Percentiles rank a stretch among this genome's conserved stretches.
These are phyloP conservation scores for Laothoe populi DNA, from an alignment of 2,888 invertebrate genomes.

Conservation along the genomic window DNA sequence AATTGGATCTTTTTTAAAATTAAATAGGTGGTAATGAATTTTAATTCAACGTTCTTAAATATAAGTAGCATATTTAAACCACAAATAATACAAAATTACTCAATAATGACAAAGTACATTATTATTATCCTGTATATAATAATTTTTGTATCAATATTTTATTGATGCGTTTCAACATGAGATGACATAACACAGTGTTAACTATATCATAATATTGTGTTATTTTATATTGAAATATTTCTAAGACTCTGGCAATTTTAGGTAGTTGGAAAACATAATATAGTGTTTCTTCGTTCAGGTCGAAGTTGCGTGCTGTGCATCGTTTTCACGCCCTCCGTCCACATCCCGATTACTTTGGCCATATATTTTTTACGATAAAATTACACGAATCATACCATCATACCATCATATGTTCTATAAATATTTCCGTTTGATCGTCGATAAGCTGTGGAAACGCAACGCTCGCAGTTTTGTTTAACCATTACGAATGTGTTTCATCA, in stretches of 20 bases:
- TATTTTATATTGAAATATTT: neutral
- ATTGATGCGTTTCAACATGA: too few relatives aligned
- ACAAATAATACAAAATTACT: too few relatives aligned
- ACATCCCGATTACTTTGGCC: constrained; percentile 53
- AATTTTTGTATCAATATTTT: too few relatives aligned
- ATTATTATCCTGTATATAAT: too few relatives aligned
- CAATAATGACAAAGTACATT: too few relatives aligned
- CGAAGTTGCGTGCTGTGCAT: constrained; percentile 48
- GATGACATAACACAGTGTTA: neutral
- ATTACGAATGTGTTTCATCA: constrained; percentile 2
- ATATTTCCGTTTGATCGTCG: constrained; percentile 41
- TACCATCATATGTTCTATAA: constrained; percentile 47
- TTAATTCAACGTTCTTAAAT: too few relatives aligned
- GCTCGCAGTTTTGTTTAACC: constrained; percentile 12
- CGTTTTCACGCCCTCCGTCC: constrained; percentile 65
- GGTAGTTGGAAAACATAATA: constrained; percentile 28
- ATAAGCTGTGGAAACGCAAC: constrained; percentile 23
- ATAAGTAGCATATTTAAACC: too few relatives aligned
- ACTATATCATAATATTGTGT: neutral
- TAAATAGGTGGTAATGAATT: too few relatives aligned
- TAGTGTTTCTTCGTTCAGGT: constrained; percentile 27
- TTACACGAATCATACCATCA: constrained; percentile 68
- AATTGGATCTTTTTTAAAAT: neutral
- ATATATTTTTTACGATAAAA: constrained; percentile 66
- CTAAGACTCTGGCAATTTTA: constrained; percentile 12